Base-by-base conservation (phyloP, 2,113 vertebrate genomes). In the Salminus brasiliensis region DNA sequence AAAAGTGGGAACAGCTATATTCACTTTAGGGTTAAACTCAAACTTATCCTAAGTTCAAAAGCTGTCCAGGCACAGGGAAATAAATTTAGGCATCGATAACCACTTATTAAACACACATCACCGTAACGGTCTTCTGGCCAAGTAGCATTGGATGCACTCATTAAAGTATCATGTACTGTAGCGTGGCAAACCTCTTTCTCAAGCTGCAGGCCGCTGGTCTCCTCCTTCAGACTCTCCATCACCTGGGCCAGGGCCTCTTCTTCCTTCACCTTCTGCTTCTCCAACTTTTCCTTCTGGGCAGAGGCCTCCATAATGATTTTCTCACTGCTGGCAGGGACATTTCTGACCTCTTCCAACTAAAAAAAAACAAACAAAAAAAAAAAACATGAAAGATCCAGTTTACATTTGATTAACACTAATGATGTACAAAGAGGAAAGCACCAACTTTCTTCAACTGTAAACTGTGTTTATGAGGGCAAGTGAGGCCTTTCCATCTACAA, bases 171-270 rank as follows among this genome's bases (percentile, higher is more conserved):
- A 59, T 4, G 15, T 11, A 12, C 49, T 59, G 41, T 23, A 47
- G 23, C 30, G 29, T 34, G 27, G 41, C 72, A 27, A 15, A 96
- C 98, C 94, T 98, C 95, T 90, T 98, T 98, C 74, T 98, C 95
- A 73, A 95, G 90, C 85, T 96, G 96, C 68, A 98, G 89, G 2
- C 89, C 96, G 29, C 89, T 94, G 18, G 96, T 99, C 91, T 99
- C 98, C 75, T 95, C 90, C 87, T 95, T 96, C 67, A 99, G 93
- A 82, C 89, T 95, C 87, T 94, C 93, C 95, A 98, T 95, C 79
- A 99, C 92, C 74, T 93, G 83, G 75, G 91, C 95, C 25, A 98
- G 88, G 63, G 95, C 96, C 70, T 91, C 86, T 84, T 98, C 97
- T 85, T 95, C 95, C 81, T 91, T 90, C 15, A 90, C 91, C 87